phyloP scores from a whole-genome alignment of 2,888 invertebrate genomes.

The Parnassius smintheus region DNA sequence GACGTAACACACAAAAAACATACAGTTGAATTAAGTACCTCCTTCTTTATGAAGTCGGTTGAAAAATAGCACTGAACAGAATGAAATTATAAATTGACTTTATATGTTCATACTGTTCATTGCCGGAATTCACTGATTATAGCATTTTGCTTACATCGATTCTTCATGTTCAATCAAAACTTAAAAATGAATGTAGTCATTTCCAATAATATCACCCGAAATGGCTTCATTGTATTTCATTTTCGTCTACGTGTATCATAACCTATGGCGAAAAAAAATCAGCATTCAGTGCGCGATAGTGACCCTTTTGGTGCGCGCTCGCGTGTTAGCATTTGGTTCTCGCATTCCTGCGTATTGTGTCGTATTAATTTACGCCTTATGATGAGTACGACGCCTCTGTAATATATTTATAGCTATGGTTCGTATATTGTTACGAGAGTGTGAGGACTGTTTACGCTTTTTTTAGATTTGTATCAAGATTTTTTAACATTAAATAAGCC shows the following conservation, averaged over 20 bases:
- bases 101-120: no score
- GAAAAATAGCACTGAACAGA: no score
- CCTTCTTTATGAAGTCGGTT: no score
- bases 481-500: not conserved
- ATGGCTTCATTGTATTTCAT: no score
- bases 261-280: slow-evolving; percentile 8
- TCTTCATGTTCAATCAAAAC: no score
- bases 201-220: no score
- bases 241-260: not conserved
- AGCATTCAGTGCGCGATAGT: slow-evolving; percentile 13
- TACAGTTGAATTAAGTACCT: no score
- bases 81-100: no score
- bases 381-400: slow-evolving; percentile 1
- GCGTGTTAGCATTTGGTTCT: not conserved
- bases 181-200: no score
- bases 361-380: slow-evolving; percentile 17
- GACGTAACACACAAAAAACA: no score
- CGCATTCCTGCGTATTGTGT: slow-evolving; percentile 22
- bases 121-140: no score
- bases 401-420: not conserved
- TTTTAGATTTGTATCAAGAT: not conserved
- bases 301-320: slow-evolving; percentile 10
- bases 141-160: no score
- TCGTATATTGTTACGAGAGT: not conserved
- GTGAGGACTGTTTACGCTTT: not conserved